Evolutionary conservation across 2,113 vertebrate species (phyloP).

Genomic region (Eurystomus gularis): DNA sequence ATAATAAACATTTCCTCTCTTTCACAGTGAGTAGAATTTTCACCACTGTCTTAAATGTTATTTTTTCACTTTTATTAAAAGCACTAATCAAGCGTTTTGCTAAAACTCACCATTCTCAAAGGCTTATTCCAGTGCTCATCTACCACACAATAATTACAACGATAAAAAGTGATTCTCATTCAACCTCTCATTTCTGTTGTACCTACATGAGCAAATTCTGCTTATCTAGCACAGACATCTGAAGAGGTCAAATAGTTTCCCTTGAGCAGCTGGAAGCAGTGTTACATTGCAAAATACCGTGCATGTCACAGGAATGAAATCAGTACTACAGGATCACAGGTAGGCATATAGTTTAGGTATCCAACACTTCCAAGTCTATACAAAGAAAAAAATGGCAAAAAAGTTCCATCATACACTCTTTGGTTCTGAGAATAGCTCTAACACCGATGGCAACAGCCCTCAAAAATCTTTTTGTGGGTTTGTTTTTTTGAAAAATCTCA

Average conservation of each 20-base stretch:
- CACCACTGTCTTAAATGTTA: not conserved
- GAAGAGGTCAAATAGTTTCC: not conserved
- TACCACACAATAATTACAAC: not conserved
- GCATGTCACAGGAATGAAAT: not conserved
- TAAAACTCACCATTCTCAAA: not conserved
- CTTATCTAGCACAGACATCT: not conserved
- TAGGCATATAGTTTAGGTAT: not conserved
- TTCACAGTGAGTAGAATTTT: not conserved
- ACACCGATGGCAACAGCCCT: rapidly evolving
- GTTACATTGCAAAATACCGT: not conserved
- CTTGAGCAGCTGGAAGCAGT: not conserved
- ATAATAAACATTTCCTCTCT: not conserved
- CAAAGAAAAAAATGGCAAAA: not conserved
- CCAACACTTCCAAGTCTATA: not conserved
- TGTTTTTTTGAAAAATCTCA: not conserved
- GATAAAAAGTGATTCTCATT: not conserved
- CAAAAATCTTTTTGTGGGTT: not conserved
- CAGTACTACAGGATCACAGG: rapidly evolving
- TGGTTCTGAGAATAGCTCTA: not conserved
- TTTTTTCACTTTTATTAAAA: not conserved
- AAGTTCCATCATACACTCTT: not conserved
- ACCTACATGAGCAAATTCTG: not conserved
- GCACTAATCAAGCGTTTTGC: not conserved
- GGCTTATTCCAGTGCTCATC: not conserved
- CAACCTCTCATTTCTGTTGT: not conserved